phyloP scores from a whole-genome alignment of 2,113 vertebrate species.

The Tor tambroides region DNA sequence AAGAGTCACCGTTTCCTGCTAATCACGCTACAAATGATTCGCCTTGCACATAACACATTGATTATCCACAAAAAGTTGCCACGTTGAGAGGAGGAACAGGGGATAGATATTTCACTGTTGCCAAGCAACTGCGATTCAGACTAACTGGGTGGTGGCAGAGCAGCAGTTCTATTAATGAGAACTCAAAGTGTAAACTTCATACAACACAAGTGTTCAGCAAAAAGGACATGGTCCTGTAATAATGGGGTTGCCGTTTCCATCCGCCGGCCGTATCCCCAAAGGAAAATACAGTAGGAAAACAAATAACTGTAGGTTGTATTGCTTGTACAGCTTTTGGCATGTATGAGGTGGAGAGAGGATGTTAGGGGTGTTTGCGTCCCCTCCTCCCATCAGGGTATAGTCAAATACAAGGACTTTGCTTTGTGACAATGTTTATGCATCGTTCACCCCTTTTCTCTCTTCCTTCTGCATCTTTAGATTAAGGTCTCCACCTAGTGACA shows the following conservation, averaged over 20 bases:
- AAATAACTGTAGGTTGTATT: constrained; percentile 24
- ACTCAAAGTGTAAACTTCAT: constrained; percentile 65
- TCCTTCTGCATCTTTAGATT: constrained; percentile 64
- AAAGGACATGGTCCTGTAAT: constrained; percentile 3
- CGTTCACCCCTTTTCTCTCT: not conserved
- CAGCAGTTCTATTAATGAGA: constrained; percentile 72
- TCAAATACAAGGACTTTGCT: constrained; percentile 46
- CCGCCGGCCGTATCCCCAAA: not conserved
- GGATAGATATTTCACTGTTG: constrained; percentile 67
- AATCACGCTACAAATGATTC: constrained; percentile 59
- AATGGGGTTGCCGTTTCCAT: constrained; percentile 18
- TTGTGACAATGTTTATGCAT: constrained; percentile 40
- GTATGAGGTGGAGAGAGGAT: not conserved
- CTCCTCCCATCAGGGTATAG: not conserved
- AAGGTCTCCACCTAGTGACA: constrained; percentile 77
- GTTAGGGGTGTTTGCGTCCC: not conserved
- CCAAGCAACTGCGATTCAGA: constrained; percentile 76
- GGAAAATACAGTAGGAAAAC: constrained; percentile 10
- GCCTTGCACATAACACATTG: constrained; percentile 60
- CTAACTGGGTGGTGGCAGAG: constrained; percentile 68
- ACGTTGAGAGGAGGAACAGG: constrained; percentile 52
- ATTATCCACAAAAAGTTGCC: constrained; percentile 59
- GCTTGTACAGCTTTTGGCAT: constrained; percentile 8
- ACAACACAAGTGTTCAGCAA: constrained; percentile 16
- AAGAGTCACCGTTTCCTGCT: not conserved